Percentiles rank a stretch among this genome's conserved stretches.
phyloP scores from a whole-genome alignment of 2,113 vertebrate species.

The Riparia riparia region DNA sequence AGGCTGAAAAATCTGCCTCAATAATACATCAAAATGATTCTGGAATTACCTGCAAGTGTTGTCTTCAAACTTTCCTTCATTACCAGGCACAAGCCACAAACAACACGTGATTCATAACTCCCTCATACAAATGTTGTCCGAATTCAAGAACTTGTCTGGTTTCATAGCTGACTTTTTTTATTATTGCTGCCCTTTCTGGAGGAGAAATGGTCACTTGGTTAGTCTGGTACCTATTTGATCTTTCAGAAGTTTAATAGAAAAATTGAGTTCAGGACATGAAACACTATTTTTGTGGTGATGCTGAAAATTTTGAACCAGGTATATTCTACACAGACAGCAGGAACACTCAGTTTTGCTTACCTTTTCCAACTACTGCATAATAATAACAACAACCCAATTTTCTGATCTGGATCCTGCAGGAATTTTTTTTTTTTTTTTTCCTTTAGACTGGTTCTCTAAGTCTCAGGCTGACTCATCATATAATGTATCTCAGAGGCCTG shows the following conservation, averaged over 20 bases:
- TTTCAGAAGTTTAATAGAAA: background rate
- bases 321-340: background rate
- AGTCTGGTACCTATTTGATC: background rate
- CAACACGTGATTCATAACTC: background rate
- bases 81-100: background rate
- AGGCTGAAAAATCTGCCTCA: background rate
- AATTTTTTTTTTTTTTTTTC: background rate
- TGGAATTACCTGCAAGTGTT: background rate
- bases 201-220: background rate
- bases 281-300: background rate
- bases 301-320: background rate
- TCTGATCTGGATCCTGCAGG: background rate
- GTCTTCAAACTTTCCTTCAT: background rate
- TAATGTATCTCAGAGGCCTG: background rate
- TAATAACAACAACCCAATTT: background rate
- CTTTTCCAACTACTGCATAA: background rate
- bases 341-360: background rate
- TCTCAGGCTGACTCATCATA: background rate
- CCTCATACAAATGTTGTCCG: background rate
- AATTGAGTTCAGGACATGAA: background rate
- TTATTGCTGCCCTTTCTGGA: background rate
- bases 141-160: background rate
- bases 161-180: background rate
- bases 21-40: rapidly evolving
- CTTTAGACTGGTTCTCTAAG: background rate